Conservation (phyloP, 1,140 invertebrate genomes). For the Lucilia sericata region DNA sequence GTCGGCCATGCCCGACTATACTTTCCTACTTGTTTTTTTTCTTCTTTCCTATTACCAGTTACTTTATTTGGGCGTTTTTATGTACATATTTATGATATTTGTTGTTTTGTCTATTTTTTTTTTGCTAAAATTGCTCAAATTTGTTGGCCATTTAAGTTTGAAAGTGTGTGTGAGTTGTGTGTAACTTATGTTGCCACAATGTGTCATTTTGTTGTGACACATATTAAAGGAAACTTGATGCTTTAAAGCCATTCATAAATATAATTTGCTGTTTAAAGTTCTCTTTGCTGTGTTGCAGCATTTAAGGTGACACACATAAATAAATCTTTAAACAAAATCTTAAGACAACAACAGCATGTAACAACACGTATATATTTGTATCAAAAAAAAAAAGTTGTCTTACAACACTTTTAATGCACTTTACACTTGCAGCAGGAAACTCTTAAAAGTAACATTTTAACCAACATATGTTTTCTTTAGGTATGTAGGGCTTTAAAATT, state of each 20-base stretch:
- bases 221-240: slow-evolving; percentile 42
- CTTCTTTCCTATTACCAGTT: background rate
- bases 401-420: slow-evolving; percentile 30
- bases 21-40: no score
- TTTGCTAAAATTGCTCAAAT: background rate
- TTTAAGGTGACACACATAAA: slow-evolving; percentile 36
- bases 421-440: slow-evolving; percentile 21
- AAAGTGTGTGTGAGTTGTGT: background rate
- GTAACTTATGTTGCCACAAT: slow-evolving; percentile 26
- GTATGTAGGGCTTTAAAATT: background rate
- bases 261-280: background rate
- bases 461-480: background rate
- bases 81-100: background rate
- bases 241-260: slow-evolving; percentile 39
- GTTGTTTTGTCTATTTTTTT: background rate
- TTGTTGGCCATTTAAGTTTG: background rate
- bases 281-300: background rate
- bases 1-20: no score
- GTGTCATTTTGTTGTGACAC: slow-evolving; percentile 42
- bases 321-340: slow-evolving; percentile 31
- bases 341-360: background rate
- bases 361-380: background rate
- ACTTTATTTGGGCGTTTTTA: slow-evolving; percentile 39
- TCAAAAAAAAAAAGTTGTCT: background rate
- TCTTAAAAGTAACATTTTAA: background rate